These are phyloP conservation scores for Burhinus oedicnemus DNA, from an alignment of 2,113 vertebrate species.

Conservation along the genomic window DNA sequence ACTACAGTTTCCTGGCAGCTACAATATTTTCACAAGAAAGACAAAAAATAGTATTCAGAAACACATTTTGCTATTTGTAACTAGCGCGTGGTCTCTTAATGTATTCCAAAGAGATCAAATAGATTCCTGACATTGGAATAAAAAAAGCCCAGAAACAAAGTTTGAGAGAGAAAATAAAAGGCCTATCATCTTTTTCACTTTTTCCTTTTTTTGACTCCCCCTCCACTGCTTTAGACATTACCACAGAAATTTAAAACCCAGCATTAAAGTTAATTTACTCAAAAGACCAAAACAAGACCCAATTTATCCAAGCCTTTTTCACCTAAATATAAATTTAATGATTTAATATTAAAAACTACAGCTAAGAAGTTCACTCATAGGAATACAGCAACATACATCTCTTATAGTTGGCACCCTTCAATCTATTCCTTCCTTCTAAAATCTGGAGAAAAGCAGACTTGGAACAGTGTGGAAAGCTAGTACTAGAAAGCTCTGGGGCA, in stretches of 20 bases:
- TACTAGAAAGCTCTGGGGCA: not conserved
- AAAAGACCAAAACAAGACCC: not conserved
- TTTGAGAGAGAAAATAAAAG: not conserved
- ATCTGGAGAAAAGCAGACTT: not conserved
- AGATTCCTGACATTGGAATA: not conserved
- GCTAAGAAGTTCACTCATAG: not conserved
- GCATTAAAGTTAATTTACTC: not conserved
- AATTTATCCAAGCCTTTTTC: not conserved
- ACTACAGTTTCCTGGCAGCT: not conserved
- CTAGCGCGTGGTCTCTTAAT: not conserved
- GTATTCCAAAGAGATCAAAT: not conserved
- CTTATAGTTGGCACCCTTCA: not conserved
- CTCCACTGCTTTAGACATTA: not conserved
- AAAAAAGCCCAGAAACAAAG: not conserved
- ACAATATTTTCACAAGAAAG: not conserved
- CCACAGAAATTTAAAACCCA: not conserved
- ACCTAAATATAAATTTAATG: not conserved
- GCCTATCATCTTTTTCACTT: accelerated
- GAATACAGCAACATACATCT: not conserved
- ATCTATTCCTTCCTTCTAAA: not conserved
- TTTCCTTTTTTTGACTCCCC: not conserved
- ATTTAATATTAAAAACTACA: not conserved
- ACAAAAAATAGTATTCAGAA: not conserved
- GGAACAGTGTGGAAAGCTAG: not conserved
- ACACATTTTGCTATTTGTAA: constrained; percentile 8